A percentile compares a stretch with the other conserved stretches of the same genome.
These are phyloP conservation scores for Zaprionus nigranus DNA, from an alignment of 1,140 invertebrate species.

Conservation along the genomic window DNA sequence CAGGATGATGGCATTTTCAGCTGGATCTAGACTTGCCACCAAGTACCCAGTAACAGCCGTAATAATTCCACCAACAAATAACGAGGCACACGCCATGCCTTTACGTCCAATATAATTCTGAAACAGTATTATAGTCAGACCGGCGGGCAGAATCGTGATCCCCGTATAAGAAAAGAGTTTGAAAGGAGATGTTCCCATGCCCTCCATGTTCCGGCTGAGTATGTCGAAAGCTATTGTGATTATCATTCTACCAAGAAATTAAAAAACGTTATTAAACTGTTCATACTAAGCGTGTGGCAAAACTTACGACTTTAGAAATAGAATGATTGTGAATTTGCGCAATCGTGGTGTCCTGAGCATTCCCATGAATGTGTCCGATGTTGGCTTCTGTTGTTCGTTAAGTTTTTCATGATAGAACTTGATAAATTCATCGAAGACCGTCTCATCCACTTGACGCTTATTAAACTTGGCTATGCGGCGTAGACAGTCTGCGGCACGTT, in stretches of 20 bases:
- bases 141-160: slow-evolving; percentile 86
- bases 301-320: slow-evolving; percentile 87
- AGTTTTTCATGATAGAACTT: slow-evolving; percentile 65
- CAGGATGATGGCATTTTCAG: slow-evolving; percentile 57
- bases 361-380: slow-evolving; percentile 82
- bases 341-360: slow-evolving; percentile 85
- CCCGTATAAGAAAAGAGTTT: slow-evolving; percentile 86
- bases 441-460: slow-evolving; percentile 83
- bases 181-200: slow-evolving; percentile 86
- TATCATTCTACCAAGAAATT: slow-evolving; percentile 85
- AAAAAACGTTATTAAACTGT: too few species aligned
- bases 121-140: slow-evolving; percentile 85
- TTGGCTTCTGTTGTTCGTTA: slow-evolving; percentile 47
- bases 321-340: slow-evolving; percentile 85
- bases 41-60: slow-evolving; percentile 79
- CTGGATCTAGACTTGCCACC: slow-evolving; percentile 69
- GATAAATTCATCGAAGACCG: slow-evolving; percentile 84
- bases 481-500: slow-evolving; percentile 86
- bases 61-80: slow-evolving; percentile 85
- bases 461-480: slow-evolving; percentile 86
- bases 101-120: slow-evolving; percentile 87
- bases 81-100: slow-evolving; percentile 85
- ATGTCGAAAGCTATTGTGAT: slow-evolving; percentile 87
- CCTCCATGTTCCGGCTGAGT: slow-evolving; percentile 86
- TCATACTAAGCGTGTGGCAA: background rate